Evolutionary conservation across 2,113 vertebrate genomes (phyloP).

Genomic region (Xenopus borealis): DNA sequence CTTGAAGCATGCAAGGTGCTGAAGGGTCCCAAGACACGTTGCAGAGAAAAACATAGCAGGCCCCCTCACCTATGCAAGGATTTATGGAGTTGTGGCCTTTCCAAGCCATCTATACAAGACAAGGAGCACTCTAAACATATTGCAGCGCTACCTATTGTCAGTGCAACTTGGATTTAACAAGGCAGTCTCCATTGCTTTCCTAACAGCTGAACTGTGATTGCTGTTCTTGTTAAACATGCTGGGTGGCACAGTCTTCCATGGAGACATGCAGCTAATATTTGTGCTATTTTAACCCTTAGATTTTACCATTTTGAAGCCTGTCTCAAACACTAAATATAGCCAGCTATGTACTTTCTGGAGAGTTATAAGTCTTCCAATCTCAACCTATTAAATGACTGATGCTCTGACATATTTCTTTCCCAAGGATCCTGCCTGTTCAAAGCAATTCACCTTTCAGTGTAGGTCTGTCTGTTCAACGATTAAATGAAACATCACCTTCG

Average conservation of each 20-base stretch:
- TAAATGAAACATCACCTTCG: neutral
- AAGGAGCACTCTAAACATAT: neutral
- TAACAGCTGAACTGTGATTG: neutral
- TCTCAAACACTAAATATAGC: constrained; percentile 40
- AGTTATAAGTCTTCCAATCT: constrained; percentile 27
- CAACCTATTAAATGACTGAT: too few species aligned
- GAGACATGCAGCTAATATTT: neutral
- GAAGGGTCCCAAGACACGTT: constrained; percentile 12
- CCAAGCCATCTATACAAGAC: neutral
- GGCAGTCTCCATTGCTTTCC: neutral
- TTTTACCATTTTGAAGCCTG: constrained; percentile 5
- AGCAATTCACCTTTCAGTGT: neutral
- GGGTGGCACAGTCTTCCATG: constrained; percentile 25
- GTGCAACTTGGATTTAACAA: neutral
- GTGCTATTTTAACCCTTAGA: constrained; percentile 3
- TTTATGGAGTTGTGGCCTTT: neutral
- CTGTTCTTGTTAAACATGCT: neutral
- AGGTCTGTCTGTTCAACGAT: neutral
- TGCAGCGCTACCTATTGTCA: neutral
- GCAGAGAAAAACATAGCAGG: constrained; percentile 4
- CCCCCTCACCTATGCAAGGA: neutral
- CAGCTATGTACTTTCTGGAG: constrained; percentile 14
- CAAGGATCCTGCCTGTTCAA: neutral
- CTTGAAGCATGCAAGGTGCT: constrained; percentile 11
- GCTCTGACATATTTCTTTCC: neutral